Evolutionary conservation across 2,888 invertebrate species (phyloP), one percentile per base, ranked within the genome.

Genomic region (Drosophila fulvimacula): DNA sequence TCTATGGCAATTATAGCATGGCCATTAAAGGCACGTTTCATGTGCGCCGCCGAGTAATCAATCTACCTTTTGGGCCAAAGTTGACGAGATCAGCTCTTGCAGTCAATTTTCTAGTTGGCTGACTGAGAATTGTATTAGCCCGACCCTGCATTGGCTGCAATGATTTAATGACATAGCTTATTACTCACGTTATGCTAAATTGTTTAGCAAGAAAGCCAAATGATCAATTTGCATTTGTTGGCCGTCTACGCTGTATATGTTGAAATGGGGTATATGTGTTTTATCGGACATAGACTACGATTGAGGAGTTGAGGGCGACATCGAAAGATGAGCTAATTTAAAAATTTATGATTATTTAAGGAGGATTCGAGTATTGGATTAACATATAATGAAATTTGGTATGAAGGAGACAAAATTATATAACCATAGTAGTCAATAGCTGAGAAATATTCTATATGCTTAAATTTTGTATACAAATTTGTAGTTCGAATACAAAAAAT

Each of bases 51-150:
- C n/a, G 46, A 46, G n/a, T 27, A 46, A 48, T 48, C 46, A 73
- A 73, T 13, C 38, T 56, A 38, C 30, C 36, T 42, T 24, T 68
- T 53, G 17, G 38, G 55, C 61, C 69, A 58, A 58, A 69, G 53
- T 51, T 62, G 36, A 38, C 30, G 49, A 62, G 49, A 62, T 41
- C 48, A 74, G 42, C 72, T 69, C 66, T 70, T 70, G 62, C 63
- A 66, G 58, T 52, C 64, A 80, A 80, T 82, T 86, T 86, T 86
- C 83, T 58, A 82, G 67, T 82, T 76, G 69, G 71, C 69, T 74
- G 51, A 59, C 68, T 75, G 57, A 65, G 63, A 66, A 77, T 65
- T 69, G 60, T 62, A 64, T 77, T 64, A 63, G 62, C 56, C 63
- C 46, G 49, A 19, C 57, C 44, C 52, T 30, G 30, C 32, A 34